Evolutionary conservation across 1,140 invertebrate species (phyloP).

Genomic region (Drosophila grimshawi): DNA sequence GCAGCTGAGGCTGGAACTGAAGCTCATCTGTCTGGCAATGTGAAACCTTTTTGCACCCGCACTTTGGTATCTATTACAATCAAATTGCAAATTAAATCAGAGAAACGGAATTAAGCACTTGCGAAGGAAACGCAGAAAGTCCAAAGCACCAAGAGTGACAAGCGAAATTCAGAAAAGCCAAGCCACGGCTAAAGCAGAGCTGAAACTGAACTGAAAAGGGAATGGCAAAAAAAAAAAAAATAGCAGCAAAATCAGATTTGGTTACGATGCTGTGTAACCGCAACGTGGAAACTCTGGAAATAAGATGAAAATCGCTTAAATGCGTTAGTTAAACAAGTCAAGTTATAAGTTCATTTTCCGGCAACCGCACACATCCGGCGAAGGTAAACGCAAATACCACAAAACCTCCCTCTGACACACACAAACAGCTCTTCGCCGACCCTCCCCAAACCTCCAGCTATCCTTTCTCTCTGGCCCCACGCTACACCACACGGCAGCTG

Average conservation of each 20-base stretch:
- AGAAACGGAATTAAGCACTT: slow-evolving; percentile 37
- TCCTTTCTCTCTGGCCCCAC: background rate
- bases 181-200: background rate
- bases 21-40: slow-evolving; percentile 18
- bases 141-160: slow-evolving; percentile 6
- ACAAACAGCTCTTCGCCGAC: background rate
- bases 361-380: slow-evolving; percentile 75
- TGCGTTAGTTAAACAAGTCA: slow-evolving; percentile 82
- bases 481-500: slow-evolving; percentile 29
- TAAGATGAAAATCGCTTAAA: slow-evolving; percentile 76
- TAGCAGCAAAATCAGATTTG: background rate
- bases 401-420: background rate
- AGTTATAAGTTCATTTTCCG: slow-evolving; percentile 83
- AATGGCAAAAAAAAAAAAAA: background rate
- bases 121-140: slow-evolving; percentile 7
- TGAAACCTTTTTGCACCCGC: slow-evolving; percentile 49
- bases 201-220: background rate
- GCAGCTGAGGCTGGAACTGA: background rate
- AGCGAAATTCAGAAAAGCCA: background rate
- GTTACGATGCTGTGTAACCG: slow-evolving; percentile 14
- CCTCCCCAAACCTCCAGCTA: background rate
- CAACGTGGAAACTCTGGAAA: slow-evolving; percentile 18
- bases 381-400: slow-evolving; percentile 56
- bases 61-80: slow-evolving; percentile 78
- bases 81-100: slow-evolving; percentile 81